Conservation (phyloP, 2,888 invertebrate genomes). For the Notodonta dromedarius region DNA sequence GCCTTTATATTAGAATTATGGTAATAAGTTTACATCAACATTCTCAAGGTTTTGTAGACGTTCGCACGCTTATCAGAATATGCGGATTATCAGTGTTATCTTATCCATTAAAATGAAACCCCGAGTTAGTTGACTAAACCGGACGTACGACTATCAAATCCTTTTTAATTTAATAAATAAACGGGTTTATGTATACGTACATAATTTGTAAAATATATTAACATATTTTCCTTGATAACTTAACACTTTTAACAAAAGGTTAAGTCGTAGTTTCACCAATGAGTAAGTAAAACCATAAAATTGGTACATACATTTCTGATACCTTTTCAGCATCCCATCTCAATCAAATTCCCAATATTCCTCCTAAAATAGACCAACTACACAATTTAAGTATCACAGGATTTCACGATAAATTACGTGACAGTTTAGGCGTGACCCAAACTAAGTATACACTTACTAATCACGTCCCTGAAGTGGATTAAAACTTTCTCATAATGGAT, state of each 20-base stretch:
- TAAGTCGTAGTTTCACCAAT: too few relatives aligned
- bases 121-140: neutral
- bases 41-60: constrained; percentile 24
- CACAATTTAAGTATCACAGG: constrained; percentile 28
- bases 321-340: neutral
- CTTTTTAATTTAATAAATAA: neutral
- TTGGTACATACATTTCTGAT: too few relatives aligned
- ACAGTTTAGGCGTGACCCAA: constrained; percentile 41
- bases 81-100: constrained; percentile 25
- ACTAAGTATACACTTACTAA: constrained; percentile 38
- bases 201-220: too few relatives aligned
- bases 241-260: too few relatives aligned
- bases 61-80: constrained; percentile 20
- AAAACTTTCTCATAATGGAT: constrained; percentile 54
- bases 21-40: constrained; percentile 31
- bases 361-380: neutral
- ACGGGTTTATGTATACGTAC: neutral
- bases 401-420: constrained; percentile 43
- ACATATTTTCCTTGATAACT: too few relatives aligned
- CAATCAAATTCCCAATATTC: neutral
- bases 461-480: constrained; percentile 39
- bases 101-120: constrained; percentile 18
- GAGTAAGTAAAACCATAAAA: neutral
- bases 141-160: constrained; percentile 15
- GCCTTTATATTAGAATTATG: constrained; percentile 29